A percentile compares a stretch with the other conserved stretches of the same genome.
Evolutionary conservation across 2,113 vertebrate species (phyloP).

Genomic region (Argyrosomus japonicus): DNA sequence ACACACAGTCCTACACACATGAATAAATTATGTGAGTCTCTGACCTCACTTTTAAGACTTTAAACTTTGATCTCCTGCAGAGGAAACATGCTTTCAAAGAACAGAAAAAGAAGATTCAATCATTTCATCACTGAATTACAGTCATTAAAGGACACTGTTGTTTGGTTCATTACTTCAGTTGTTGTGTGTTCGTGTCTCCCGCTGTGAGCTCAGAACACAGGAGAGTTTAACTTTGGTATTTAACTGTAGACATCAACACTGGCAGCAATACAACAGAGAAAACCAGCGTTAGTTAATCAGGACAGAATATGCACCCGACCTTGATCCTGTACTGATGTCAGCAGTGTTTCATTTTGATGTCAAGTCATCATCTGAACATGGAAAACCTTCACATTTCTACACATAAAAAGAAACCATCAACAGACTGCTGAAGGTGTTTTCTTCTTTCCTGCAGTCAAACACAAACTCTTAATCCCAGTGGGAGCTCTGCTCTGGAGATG

Average conservation of each 20-base stretch:
- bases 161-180: not conserved
- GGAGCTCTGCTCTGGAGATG: constrained; percentile 1
- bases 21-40: not conserved
- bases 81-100: too few species aligned
- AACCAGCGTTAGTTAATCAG: too few species aligned
- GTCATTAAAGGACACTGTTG: not conserved
- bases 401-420: not conserved
- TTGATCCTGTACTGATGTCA: too few species aligned
- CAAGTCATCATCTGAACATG: too few species aligned
- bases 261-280: too few species aligned
- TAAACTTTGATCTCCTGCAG: not conserved
- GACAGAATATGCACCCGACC: too few species aligned
- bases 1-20: constrained; percentile 8
- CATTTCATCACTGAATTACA: not conserved
- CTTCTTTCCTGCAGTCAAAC: constrained; percentile 16
- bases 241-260: too few species aligned
- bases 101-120: not conserved
- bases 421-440: constrained; percentile 17
- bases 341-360: too few species aligned
- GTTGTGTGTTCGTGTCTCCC: not conserved
- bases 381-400: too few species aligned
- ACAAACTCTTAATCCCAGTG: not conserved
- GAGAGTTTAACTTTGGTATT: too few species aligned
- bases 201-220: constrained; percentile 11
- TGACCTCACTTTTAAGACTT: not conserved